Evolutionary conservation across 2,888 invertebrate species (phyloP).

Genomic region (Andrena flavipes): DNA sequence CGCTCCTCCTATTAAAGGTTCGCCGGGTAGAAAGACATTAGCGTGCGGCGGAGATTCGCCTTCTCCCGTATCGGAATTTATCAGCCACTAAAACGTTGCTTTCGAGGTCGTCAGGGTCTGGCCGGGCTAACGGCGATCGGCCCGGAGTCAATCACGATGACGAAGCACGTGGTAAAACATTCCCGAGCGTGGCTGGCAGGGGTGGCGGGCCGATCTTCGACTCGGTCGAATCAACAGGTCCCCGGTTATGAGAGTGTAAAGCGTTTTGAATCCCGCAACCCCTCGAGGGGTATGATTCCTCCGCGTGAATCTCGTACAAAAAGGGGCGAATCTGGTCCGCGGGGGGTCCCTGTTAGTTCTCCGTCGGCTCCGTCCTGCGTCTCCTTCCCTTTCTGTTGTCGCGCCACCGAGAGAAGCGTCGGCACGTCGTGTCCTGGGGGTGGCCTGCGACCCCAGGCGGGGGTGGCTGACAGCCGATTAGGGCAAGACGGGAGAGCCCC

Average conservation of each 20-base stretch:
- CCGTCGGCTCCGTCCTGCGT: neutral
- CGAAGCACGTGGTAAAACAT: conserved; percentile 50
- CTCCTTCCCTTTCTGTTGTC: conserved; percentile 16
- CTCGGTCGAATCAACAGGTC: conserved; percentile 82
- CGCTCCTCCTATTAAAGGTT: neutral
- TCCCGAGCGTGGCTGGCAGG: conserved; percentile 31
- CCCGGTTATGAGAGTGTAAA: conserved; percentile 83
- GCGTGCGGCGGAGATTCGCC: neutral
- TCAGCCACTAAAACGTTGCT: conserved; percentile 27
- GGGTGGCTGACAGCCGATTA: conserved; percentile 83
- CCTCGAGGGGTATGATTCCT: conserved; percentile 81
- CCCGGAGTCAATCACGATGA: conserved; percentile 49
- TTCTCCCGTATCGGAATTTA: neutral
- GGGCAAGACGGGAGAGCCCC: conserved; percentile 82
- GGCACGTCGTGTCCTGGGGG: conserved; percentile 70
- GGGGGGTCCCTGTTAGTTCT: conserved; percentile 64
- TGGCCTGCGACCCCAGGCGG: conserved; percentile 69
- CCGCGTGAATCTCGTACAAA: conserved; percentile 77
- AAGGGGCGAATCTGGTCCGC: conserved; percentile 76
- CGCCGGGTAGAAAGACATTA: conserved; percentile 27
- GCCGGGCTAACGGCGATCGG: neutral
- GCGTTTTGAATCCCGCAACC: conserved; percentile 83
- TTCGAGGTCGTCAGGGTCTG: conserved; percentile 9
- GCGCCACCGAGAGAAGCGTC: conserved; percentile 58
- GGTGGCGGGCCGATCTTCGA: conserved; percentile 56